Percentiles rank a stretch among this genome's conserved stretches.
These are phyloP conservation scores for Aphis craccivora DNA, from an alignment of 1,140 invertebrate genomes.

Conservation along the genomic window DNA sequence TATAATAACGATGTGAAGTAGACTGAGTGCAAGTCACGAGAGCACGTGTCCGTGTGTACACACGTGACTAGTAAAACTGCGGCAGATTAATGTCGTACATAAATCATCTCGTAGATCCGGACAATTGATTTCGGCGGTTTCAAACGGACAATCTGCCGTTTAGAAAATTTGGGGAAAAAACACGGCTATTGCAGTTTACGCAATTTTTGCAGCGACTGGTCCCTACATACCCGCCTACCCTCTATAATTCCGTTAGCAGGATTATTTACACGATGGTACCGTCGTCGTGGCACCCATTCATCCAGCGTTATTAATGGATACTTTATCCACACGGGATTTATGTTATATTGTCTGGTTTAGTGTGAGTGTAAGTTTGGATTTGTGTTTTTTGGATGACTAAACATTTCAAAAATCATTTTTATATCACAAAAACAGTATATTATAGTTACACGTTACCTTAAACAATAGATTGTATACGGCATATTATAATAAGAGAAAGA, in stretches of 20 bases:
- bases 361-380: too few relatives aligned
- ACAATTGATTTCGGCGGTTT: not conserved
- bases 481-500: not conserved
- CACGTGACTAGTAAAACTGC: not conserved
- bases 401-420: not conserved
- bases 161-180: conserved; percentile 15
- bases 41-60: not conserved
- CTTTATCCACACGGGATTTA: not conserved
- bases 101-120: not conserved
- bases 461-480: not conserved
- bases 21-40: not conserved
- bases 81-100: not conserved
- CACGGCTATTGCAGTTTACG: not conserved
- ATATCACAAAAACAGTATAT: too few relatives aligned
- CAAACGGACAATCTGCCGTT: not conserved
- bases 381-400: not conserved
- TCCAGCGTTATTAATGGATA: not conserved
- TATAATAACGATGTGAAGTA: not conserved
- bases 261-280: not conserved
- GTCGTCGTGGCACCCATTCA: not conserved
- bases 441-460: not conserved
- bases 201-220: not conserved
- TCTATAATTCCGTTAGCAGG: not conserved
- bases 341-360: not conserved
- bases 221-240: too few relatives aligned